phyloP scores from a whole-genome alignment of 2,113 vertebrate genomes.

The Fukomys damarensis region DNA sequence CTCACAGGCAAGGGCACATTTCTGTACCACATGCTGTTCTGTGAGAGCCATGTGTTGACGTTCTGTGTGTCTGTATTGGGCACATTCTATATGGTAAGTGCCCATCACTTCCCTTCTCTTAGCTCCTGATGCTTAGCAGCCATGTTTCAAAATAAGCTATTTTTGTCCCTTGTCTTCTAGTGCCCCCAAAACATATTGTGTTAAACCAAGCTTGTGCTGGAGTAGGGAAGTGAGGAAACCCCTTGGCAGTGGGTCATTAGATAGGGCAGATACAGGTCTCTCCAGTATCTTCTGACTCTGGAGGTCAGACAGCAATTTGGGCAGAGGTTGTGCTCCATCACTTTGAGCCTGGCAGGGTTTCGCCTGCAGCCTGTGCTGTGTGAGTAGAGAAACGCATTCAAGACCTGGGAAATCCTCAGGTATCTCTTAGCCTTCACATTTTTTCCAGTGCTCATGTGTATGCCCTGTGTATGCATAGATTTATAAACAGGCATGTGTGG shows the following conservation, averaged over 20 bases:
- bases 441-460: fast-evolving
- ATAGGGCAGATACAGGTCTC: neutral
- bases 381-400: neutral
- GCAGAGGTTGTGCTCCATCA: neutral
- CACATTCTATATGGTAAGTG: too few relatives aligned
- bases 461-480: fast-evolving
- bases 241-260: neutral
- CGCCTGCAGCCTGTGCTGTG: neutral
- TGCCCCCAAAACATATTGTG: neutral
- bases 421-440: neutral
- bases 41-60: neutral
- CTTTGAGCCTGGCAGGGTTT: too few relatives aligned
- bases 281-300: neutral
- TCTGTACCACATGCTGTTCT: neutral
- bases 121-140: neutral
- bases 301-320: neutral
- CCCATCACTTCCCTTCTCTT: too few relatives aligned
- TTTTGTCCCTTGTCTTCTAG: neutral
- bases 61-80: neutral
- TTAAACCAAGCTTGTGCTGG: neutral
- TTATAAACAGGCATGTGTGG: neutral
- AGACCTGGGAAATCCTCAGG: too few relatives aligned
- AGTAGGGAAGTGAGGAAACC: neutral
- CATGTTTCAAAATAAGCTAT: neutral
- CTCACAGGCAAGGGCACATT: fast-evolving